Base-by-base conservation (phyloP, 2,113 vertebrate species). In the Petrocephalus zakoni region DNA sequence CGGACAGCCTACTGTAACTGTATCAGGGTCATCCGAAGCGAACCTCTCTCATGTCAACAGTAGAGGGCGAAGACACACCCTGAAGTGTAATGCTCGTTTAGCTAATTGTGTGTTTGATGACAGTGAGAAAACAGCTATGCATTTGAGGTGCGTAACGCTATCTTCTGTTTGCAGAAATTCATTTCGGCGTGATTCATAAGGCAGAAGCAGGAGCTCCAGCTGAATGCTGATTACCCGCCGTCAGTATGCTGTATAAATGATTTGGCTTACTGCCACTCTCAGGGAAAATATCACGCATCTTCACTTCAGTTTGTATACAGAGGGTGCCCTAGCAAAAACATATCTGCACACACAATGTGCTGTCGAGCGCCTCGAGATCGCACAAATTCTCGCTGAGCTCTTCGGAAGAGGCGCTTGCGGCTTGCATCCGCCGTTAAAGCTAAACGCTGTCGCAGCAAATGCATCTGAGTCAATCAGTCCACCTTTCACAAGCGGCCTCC, bases 401-500 rank as follows among this genome's bases (percentile, higher is more conserved):
- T 29, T 51, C 21, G 3, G 22, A 87, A 72, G 61, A 17, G 55
- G 53, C 61, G 9, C 56, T 51, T 17, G 22, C 37, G 49, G 61
- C 37, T 10, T 82, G 72, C 29, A 11, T 75, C n/a, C 13, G 47
- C 25, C 19, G 64, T 88, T 78, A 52, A 56, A 88, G 75, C 34
- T 56, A 58, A 29, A 29, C 37, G 75, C 88, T 83, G 88, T 22
- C 37, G 42, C 88, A 88, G 78, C 75, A 88, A 61, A 88, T n/a
- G 46, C 88, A 84, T 83, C 42, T 22, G 21, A 58, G 46, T 88
- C 88, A 88, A 88, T 88, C 75, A 83, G 58, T 88, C 55, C 78
- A 29, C 78, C 78, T 64, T 46, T 29, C 51, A 56, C n/a, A 56
- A 78, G 72, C 68, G 3, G 37, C 46, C 25, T 49, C 29, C 42